Evolutionary conservation across 2,888 invertebrate species (phyloP).

Genomic region (Plebejus anna): DNA sequence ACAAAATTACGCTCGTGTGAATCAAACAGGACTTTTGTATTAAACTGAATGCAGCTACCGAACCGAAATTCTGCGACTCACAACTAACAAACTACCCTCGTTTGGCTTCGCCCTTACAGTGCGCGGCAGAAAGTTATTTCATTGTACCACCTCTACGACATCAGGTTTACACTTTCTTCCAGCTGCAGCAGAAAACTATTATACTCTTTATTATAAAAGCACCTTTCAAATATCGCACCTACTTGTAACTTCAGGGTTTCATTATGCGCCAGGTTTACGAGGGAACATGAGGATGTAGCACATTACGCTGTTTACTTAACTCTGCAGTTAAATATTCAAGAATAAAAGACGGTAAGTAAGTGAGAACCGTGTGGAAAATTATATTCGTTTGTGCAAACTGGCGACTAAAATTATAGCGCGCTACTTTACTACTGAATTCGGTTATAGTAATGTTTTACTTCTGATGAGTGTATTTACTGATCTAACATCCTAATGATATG

Average conservation of each 20-base stretch:
- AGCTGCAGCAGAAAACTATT: neutral
- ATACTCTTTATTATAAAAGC: neutral
- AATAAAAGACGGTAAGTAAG: constrained; percentile 3
- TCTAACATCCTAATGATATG: too few species aligned
- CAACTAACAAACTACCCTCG: too few species aligned
- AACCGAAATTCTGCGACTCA: too few species aligned
- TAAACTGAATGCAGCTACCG: too few species aligned
- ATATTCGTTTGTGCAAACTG: neutral
- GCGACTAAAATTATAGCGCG: neutral
- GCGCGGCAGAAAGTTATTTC: too few species aligned
- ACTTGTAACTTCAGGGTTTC: neutral
- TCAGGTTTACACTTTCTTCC: neutral
- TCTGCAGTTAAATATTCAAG: neutral
- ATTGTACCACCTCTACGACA: neutral
- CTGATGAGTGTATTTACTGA: too few species aligned
- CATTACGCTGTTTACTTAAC: constrained; percentile 8
- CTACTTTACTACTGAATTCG: too few species aligned
- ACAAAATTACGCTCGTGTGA: too few species aligned
- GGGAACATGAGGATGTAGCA: neutral
- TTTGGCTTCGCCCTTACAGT: too few species aligned
- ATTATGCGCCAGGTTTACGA: neutral
- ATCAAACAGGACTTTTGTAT: too few species aligned
- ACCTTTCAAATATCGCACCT: constrained; percentile 14
- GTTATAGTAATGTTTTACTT: too few species aligned
- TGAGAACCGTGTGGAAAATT: constrained; percentile 5